A percentile compares a stretch with the other conserved stretches of the same genome.
Evolutionary conservation across 2,888 invertebrate genomes (phyloP).

Genomic region (Apoda limacodes): DNA sequence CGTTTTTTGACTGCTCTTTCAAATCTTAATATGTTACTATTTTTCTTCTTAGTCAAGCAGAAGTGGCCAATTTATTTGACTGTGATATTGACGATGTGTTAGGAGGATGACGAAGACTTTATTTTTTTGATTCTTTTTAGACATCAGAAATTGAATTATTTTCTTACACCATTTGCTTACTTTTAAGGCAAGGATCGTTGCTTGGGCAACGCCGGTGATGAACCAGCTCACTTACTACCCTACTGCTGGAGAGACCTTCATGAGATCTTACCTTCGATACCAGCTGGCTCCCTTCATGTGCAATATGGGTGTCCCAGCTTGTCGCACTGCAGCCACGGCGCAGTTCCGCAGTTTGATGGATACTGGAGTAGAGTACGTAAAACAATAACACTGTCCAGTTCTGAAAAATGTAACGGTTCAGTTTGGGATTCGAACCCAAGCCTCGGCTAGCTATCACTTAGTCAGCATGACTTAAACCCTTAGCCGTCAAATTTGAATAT

Average conservation of each 20-base stretch:
- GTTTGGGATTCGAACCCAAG: too few species aligned
- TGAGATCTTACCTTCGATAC: conserved; percentile 45
- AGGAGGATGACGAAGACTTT: too few species aligned
- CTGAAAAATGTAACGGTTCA: too few species aligned
- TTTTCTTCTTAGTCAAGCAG: not conserved
- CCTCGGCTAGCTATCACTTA: too few species aligned
- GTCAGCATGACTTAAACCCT: too few species aligned
- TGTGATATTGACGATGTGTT: not conserved
- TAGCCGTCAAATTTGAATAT: too few species aligned
- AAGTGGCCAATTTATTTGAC: too few species aligned
- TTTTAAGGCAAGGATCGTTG: conserved; percentile 29
- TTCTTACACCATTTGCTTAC: conserved; percentile 1
- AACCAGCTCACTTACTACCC: conserved; percentile 32
- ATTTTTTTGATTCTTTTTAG: too few species aligned
- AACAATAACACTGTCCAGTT: too few species aligned
- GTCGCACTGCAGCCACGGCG: conserved; percentile 28
- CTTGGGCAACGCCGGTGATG: conserved; percentile 37
- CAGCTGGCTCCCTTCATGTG: conserved; percentile 48
- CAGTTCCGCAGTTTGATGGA: conserved; percentile 30
- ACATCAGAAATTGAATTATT: not conserved
- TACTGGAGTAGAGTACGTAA: conserved; percentile 29
- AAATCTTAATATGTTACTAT: not conserved
- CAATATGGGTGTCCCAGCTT: conserved; percentile 26
- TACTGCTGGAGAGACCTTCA: conserved; percentile 32
- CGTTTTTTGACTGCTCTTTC: not conserved